Base-by-base conservation (phyloP, 1,140 invertebrate genomes). In the Pentalonia nigronervosa region DNA sequence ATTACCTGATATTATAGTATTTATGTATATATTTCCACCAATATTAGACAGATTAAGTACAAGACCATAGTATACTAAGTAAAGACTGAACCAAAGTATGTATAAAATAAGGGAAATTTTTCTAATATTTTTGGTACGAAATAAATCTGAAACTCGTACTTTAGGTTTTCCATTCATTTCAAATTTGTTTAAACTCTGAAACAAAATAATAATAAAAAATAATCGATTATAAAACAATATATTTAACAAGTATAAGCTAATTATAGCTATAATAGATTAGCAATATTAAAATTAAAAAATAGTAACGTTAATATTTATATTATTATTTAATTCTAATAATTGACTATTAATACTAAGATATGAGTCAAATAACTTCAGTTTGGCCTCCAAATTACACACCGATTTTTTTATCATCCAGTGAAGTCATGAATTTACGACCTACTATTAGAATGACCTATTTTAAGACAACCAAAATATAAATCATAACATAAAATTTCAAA, bases 11-110 rank as follows among this genome's bases (percentile, higher is more conserved):
- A 95, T 94, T 9, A 95, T 94, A 8, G 94, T 94, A 94, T 97
- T 97, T 25, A 96, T 94, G 94, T 97, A 97, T 67, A 97, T 95
- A 95, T 97, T 96, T 93, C 97, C 97, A 91, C 97, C 97, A 92
- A 97, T 96, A 94, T 97, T 97, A 76, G 96, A 96, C 94, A 97
- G 96, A 94, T 97, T 97, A 41, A 97, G 95, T 56, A 97, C 96
- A 17, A 97, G 95, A 21, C 97, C 97, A 94, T 97, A 97, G 94
- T 97, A 97, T 8, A 97, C 96, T 47, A 97, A 96, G 94, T 97
- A 97, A 94, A 97, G 96, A 67, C 96, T 96, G 95, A 97, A 97
- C 97, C 97, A 97, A 91, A 97, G 96, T 83, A 97, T 95, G 86
- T 97, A 97, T 25, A 97, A 95, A 93, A 97, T 96, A 30, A 97